A percentile compares a stretch with the other conserved stretches of the same genome.
Conservation (phyloP, 2,113 vertebrate genomes). For the Camelus bactrianus region DNA sequence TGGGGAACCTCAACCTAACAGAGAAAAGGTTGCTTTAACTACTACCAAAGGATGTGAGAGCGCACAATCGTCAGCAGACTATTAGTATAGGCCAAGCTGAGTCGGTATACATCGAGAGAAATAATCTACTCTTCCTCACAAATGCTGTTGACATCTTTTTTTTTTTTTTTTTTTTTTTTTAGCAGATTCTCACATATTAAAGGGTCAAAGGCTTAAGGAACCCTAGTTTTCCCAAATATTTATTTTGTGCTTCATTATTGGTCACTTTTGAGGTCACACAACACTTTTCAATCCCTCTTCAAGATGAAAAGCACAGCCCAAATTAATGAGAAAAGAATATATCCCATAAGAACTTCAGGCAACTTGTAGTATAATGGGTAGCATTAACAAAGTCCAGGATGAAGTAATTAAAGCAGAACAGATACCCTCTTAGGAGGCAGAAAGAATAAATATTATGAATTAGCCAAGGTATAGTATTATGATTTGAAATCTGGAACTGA, state of each 20-base stretch:
- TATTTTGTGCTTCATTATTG: not conserved
- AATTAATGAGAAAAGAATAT: not conserved
- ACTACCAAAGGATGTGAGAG: not conserved
- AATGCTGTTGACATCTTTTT: not conserved
- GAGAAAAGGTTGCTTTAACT: not conserved
- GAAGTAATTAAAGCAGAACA: not conserved
- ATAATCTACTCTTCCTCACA: not conserved
- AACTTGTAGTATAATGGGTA: not conserved
- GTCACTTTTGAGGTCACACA: not conserved
- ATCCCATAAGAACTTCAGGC: not conserved
- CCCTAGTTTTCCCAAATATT: not conserved
- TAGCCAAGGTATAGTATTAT: not conserved
- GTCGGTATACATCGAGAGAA: not conserved
- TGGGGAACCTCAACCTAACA: conserved; percentile 54
- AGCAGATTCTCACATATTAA: not conserved
- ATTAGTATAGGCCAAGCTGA: not conserved
- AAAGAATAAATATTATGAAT: not conserved
- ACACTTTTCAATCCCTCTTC: not conserved
- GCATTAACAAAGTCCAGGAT: not conserved
- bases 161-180: not conserved
- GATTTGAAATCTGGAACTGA: not conserved
- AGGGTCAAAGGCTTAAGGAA: not conserved
- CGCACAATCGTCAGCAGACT: not conserved
- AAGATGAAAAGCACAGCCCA: not conserved
- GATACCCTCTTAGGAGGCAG: not conserved